Evolutionary conservation across 2,113 vertebrate species (phyloP).

Genomic region (Ginglymostoma cirratum): DNA sequence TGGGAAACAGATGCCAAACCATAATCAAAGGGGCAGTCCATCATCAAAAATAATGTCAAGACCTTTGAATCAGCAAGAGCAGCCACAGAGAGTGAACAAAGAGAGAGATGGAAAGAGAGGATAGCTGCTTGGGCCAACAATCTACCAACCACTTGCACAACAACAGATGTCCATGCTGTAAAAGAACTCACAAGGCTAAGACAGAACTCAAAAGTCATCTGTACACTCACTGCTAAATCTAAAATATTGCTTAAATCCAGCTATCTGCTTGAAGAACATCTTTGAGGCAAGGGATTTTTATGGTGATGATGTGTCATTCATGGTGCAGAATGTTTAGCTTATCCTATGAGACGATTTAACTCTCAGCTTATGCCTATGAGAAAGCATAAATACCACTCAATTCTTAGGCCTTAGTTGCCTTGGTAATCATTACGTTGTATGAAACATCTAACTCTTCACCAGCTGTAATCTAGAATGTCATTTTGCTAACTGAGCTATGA

Average conservation of each 20-base stretch:
- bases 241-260: not conserved
- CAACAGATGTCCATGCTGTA: not conserved
- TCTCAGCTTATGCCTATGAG: not conserved
- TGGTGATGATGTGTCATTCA: not conserved
- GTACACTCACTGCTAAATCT: not conserved
- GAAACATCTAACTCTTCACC: not conserved
- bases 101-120: not conserved
- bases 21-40: not conserved
- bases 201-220: not conserved
- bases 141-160: not conserved
- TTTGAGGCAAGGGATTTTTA: not conserved
- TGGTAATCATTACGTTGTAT: not conserved
- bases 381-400: not conserved
- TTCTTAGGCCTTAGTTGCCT: not conserved
- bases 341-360: not conserved
- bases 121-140: not conserved
- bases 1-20: not conserved
- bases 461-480: not conserved
- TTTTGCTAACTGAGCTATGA: not conserved
- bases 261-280: not conserved
- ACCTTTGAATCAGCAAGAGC: not conserved
- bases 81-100: not conserved
- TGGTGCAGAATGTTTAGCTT: not conserved
- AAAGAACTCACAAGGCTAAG: not conserved
- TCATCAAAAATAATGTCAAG: not conserved